These are phyloP conservation scores for Branchinecta sandiegonensis DNA, from an alignment of 2,888 invertebrate genomes.

Conservation along the genomic window DNA sequence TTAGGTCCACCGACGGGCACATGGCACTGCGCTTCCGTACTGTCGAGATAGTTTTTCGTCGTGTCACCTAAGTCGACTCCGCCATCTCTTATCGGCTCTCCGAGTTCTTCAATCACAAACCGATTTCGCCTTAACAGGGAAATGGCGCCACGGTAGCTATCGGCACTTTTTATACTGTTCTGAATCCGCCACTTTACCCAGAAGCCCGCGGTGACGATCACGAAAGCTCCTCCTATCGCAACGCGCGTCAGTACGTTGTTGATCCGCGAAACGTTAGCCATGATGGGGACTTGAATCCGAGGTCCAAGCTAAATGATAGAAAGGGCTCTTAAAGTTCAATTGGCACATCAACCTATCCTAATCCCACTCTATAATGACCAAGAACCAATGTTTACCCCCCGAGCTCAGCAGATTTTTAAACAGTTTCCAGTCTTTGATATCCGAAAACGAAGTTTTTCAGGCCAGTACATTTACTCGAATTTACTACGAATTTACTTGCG, in stretches of 20 bases:
- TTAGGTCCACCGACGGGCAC: conserved; percentile 52
- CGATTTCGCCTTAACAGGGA: conserved; percentile 4
- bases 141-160: background rate
- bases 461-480: too few relatives aligned
- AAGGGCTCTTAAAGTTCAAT: too few relatives aligned
- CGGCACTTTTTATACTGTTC: background rate
- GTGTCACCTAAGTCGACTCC: conserved; percentile 43
- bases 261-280: background rate
- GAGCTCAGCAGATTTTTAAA: too few relatives aligned
- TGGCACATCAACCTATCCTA: too few relatives aligned
- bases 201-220: background rate
- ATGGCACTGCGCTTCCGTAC: conserved; percentile 44
- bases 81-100: conserved; percentile 54
- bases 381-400: too few relatives aligned
- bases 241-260: background rate
- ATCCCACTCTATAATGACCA: too few relatives aligned
- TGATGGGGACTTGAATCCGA: too few relatives aligned
- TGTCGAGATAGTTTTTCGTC: conserved; percentile 39
- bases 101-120: conserved; percentile 42
- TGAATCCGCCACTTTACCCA: conserved; percentile 11
- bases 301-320: too few relatives aligned
- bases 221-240: background rate
- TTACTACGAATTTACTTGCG: too few relatives aligned
- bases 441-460: too few relatives aligned
- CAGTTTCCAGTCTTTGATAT: too few relatives aligned